Percentiles rank a stretch among this genome's conserved stretches.
These are phyloP conservation scores for Petaurus breviceps DNA, from an alignment of 2,113 vertebrate genomes.

Conservation along the genomic window DNA sequence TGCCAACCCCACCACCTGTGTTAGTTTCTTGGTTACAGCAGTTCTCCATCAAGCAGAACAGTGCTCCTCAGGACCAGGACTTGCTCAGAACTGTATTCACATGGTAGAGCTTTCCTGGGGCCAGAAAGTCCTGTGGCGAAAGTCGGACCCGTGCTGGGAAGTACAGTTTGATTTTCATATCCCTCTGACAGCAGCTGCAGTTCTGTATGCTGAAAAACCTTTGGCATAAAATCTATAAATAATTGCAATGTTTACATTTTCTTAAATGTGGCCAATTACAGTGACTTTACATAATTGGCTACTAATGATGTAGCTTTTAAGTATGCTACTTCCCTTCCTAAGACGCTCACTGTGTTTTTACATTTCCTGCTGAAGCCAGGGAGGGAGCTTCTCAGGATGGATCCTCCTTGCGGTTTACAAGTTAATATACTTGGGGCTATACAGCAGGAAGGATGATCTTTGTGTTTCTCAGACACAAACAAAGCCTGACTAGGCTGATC, in stretches of 20 bases:
- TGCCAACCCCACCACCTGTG: slow-evolving; percentile 57
- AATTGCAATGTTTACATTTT: slow-evolving; percentile 25
- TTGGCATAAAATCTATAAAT: not conserved
- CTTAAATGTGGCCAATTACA: not conserved
- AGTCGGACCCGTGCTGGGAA: not conserved
- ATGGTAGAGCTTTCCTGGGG: not conserved
- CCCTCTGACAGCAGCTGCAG: not conserved
- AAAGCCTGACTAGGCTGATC: not conserved
- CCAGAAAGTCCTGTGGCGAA: not conserved
- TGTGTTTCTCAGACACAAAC: not conserved
- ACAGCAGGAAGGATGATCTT: not conserved
- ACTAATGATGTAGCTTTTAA: not conserved
- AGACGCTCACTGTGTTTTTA: not conserved
- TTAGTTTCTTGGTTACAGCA: not conserved
- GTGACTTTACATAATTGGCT: not conserved
- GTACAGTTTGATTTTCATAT: slow-evolving; percentile 20
- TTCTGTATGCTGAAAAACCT: not conserved
- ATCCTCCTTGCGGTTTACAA: not conserved
- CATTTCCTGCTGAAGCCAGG: not conserved
- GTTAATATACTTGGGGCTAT: not conserved
- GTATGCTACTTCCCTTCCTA: not conserved
- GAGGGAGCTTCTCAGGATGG: not conserved
- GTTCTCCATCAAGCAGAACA: slow-evolving; percentile 21
- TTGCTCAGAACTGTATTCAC: not conserved
- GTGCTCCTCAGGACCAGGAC: not conserved